Conservation (phyloP, 2,113 vertebrate species). For the Rhodinocichla rosea region DNA sequence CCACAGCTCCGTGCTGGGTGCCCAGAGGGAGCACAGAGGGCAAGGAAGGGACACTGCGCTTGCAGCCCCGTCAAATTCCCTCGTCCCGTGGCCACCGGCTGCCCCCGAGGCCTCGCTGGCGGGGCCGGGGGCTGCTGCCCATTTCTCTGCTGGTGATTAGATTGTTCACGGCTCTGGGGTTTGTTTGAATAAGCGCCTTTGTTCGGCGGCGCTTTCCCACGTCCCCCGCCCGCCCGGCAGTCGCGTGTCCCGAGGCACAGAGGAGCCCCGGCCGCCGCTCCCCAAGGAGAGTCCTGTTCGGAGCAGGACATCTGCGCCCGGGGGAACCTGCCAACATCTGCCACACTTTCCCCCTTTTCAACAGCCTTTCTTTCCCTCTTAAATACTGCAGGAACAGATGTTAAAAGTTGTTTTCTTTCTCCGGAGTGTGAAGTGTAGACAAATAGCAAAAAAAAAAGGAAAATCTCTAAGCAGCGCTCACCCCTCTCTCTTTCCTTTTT, state of each 20-base stretch:
- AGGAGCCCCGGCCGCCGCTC: conserved; percentile 59
- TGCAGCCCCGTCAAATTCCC: neutral
- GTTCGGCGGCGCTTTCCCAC: conserved; percentile 86
- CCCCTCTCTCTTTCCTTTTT: neutral
- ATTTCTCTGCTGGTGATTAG: conserved; percentile 75
- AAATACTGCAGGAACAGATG: conserved; percentile 74
- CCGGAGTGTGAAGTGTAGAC: conserved; percentile 54
- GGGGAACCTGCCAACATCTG: conserved; percentile 79
- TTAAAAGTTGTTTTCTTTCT: conserved; percentile 70
- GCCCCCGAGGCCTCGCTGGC: neutral
- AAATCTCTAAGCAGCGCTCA: neutral
- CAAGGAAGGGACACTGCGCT: neutral
- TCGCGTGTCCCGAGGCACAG: conserved; percentile 82
- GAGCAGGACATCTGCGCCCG: conserved; percentile 74
- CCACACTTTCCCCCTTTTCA: conserved; percentile 44
- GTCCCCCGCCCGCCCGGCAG: conserved; percentile 79
- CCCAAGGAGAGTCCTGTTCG: conserved; percentile 55
- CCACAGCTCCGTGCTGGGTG: accelerated
- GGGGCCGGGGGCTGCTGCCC: conserved; percentile 35
- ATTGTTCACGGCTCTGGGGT: conserved; percentile 84
- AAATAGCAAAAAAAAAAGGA: conserved; percentile 33
- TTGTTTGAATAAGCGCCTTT: conserved; percentile 84
- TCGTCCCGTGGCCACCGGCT: neutral
- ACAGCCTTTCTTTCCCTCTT: conserved; percentile 46
- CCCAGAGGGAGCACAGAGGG: neutral